Percentiles rank a stretch among this genome's conserved stretches.
Conservation (phyloP, 2,113 vertebrate genomes). For the Chiloscyllium plagiosum region DNA sequence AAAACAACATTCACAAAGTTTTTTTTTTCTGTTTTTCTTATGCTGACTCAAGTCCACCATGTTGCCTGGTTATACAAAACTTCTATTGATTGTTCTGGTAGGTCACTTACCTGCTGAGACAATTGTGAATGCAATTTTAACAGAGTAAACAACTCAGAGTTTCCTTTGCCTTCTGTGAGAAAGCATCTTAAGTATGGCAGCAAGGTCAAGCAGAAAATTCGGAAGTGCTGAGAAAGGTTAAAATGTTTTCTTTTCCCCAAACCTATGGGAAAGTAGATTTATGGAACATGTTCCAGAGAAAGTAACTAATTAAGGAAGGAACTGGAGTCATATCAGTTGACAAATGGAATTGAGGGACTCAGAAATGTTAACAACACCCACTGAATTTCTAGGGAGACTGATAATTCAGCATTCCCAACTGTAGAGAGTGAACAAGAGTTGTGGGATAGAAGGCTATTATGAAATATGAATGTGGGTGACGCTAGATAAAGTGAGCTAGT, state of each 20-base stretch:
- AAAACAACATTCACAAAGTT: background rate
- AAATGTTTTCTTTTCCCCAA: background rate
- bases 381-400: background rate
- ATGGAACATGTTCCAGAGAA: background rate
- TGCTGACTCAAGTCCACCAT: background rate
- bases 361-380: background rate
- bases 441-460: background rate
- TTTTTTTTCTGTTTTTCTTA: background rate
- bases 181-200: background rate
- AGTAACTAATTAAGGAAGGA: constrained; percentile 1
- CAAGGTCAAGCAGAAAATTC: background rate
- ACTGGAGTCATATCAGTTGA: background rate
- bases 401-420: background rate
- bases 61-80: background rate
- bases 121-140: background rate
- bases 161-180: background rate
- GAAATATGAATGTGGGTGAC: too few species aligned
- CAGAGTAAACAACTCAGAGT: background rate
- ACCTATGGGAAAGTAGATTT: background rate
- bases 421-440: background rate
- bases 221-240: background rate
- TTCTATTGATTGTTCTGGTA: background rate
- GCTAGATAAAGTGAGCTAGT: background rate
- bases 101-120: too few species aligned
- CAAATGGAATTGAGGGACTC: background rate